Percentiles rank a stretch among this genome's conserved stretches.
Conservation (phyloP, 2,888 invertebrate species). For the Phlogophora meticulosa region DNA sequence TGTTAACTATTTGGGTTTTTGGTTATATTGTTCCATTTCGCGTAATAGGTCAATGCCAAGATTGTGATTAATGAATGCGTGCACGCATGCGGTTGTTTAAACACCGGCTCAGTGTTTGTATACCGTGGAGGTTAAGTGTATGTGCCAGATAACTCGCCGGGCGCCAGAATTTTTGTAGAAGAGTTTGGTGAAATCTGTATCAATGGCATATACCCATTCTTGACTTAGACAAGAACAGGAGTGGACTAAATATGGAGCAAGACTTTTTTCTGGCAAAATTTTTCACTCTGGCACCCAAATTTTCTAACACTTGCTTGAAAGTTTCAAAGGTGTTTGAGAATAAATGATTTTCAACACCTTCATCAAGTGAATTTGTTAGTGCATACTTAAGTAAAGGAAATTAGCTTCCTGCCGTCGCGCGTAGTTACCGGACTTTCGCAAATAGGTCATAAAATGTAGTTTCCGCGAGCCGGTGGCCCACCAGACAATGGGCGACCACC, state of each 20-base stretch:
- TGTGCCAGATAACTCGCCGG: slow-evolving; percentile 25
- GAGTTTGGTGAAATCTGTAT: background rate
- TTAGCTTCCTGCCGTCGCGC: slow-evolving; percentile 68
- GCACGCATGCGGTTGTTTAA: slow-evolving; percentile 56
- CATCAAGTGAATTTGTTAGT: slow-evolving; percentile 53
- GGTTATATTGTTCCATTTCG: slow-evolving; percentile 68
- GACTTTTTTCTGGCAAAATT: background rate
- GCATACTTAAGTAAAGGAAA: slow-evolving; percentile 69
- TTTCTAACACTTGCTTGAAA: slow-evolving; percentile 7
- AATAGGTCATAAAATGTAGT: slow-evolving; percentile 79
- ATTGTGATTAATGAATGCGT: slow-evolving; percentile 64
- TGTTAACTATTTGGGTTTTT: slow-evolving; percentile 49
- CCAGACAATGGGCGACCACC: slow-evolving; percentile 82
- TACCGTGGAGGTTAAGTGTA: slow-evolving; percentile 40
- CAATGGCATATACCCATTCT: background rate
- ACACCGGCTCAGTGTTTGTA: slow-evolving; percentile 47
- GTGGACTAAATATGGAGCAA: background rate
- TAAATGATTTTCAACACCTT: slow-evolving; percentile 41
- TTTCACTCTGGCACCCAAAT: background rate
- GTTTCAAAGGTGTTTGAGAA: slow-evolving; percentile 55
- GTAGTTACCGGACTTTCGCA: slow-evolving; percentile 76
- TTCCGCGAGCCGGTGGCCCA: slow-evolving; percentile 79
- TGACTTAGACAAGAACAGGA: background rate
- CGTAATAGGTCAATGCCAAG: slow-evolving; percentile 75
- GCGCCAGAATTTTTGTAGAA: slow-evolving; percentile 1